Evolutionary conservation across 2,113 vertebrate species (phyloP).

Genomic region (Aegithalos caudatus): DNA sequence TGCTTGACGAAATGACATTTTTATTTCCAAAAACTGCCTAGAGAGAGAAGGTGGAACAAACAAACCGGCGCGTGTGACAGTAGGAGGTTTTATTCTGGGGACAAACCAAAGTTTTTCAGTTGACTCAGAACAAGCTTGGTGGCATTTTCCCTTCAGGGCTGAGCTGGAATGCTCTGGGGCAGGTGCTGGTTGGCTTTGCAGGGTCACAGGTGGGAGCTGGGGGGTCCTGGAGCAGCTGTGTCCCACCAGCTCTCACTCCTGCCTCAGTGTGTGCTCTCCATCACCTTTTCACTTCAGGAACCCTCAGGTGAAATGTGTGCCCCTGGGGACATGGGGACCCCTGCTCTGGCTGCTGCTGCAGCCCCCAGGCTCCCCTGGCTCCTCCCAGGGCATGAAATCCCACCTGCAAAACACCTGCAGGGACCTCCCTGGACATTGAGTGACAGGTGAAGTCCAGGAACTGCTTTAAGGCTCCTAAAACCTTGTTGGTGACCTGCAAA

Average conservation of each 20-base stretch:
- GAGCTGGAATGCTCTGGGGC: background rate
- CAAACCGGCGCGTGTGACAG: background rate
- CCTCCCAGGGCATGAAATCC: background rate
- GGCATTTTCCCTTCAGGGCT: background rate
- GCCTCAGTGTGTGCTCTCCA: background rate
- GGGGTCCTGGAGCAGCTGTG: background rate
- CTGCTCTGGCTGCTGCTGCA: background rate
- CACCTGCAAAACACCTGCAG: accelerated
- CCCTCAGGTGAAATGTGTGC: too few species aligned
- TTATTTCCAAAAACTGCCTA: slow-evolving; percentile 40
- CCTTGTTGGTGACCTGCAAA: background rate
- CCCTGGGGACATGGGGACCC: background rate
- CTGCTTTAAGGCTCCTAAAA: background rate
- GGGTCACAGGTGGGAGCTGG: background rate
- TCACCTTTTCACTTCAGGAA: background rate
- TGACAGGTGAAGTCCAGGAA: background rate
- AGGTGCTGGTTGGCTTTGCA: background rate
- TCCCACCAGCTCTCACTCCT: accelerated
- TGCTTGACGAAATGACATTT: slow-evolving; percentile 41
- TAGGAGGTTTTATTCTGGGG: slow-evolving; percentile 37
- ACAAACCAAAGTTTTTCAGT: background rate
- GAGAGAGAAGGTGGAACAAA: slow-evolving; percentile 52
- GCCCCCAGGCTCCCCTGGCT: background rate
- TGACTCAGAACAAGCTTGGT: background rate
- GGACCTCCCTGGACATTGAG: accelerated